Base-by-base conservation (phyloP, 2,113 vertebrate genomes). In the Eptatretus burgeri region DNA sequence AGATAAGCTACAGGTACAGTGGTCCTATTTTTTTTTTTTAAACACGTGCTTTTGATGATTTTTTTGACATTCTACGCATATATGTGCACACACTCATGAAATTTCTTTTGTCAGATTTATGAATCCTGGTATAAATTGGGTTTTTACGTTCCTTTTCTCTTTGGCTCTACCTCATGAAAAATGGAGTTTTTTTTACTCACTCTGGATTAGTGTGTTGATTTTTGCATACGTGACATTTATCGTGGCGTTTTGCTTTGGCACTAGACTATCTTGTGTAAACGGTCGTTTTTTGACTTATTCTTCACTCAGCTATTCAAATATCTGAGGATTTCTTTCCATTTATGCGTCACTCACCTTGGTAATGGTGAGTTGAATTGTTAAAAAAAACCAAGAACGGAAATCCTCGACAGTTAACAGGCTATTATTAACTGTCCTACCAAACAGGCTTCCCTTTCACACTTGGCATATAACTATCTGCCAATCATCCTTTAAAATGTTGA, bases 281-380 rank as follows among this genome's bases (percentile, higher is more conserved):
- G 12, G 17, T 9, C 5, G 9, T 5, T 11, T 52, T 20, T 20
- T 52, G 13, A 41, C 64, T 52, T 16, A 2, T 51, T 64, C 19
- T 52, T 52, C 50, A 9, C 2, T 52, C 14, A 9, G 20, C 51
- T 52, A 20, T 52, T 41, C n/a, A 27, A 64, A 49, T 12, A 52
- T n/a, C n/a, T 10, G 64, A 64, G 19, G n/a, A 64, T 64, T 64
- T 20, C n/a, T 19, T 14, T 64, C 64, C 52, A 19, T 19, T 20
- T 51, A 27, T 64, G 64, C 64, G 27, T 52, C 56, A 49, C 51
- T 64, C 51, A 64, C 51, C 51, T 9, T n/a, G 19, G 41, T 63
- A 49, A 17, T 13, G 51, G 64, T 64, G 13, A 52, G 51, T 51
- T 27, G 18, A 41, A 27, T 52, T 64, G n/a, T 51, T n/a, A 20